A percentile compares a stretch with the other conserved stretches of the same genome.
Evolutionary conservation across 2,113 vertebrate genomes (phyloP).

Genomic region (Ictidomys tridecemlineatus): DNA sequence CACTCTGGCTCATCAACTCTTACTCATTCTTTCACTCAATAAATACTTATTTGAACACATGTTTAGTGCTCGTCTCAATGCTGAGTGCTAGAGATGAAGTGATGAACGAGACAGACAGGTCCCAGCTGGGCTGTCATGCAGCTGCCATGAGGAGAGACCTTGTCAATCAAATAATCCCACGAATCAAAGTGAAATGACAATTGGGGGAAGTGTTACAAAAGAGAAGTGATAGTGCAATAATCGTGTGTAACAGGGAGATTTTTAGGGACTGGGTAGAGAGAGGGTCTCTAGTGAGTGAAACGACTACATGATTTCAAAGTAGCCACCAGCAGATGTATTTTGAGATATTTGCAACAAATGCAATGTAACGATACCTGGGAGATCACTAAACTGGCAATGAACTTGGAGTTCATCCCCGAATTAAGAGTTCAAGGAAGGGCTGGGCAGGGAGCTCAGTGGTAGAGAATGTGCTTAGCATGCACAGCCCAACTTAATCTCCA

Average conservation of each 20-base stretch:
- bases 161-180: background rate
- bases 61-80: background rate
- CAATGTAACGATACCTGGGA: background rate
- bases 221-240: background rate
- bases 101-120: background rate
- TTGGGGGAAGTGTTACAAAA: background rate
- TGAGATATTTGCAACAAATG: background rate
- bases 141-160: background rate
- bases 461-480: background rate
- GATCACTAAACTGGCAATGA: background rate
- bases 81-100: background rate
- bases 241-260: background rate
- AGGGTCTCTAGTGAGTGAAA: background rate
- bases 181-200: background rate
- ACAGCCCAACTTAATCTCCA: background rate
- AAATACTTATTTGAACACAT: background rate
- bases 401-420: background rate
- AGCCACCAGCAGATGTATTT: background rate
- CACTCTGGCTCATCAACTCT: background rate
- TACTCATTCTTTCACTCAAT: background rate
- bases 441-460: background rate
- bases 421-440: background rate
- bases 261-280: background rate
- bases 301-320: background rate
- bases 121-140: background rate